phyloP scores from a whole-genome alignment of 2,113 vertebrate species.

The Formicarius rufipectus region DNA sequence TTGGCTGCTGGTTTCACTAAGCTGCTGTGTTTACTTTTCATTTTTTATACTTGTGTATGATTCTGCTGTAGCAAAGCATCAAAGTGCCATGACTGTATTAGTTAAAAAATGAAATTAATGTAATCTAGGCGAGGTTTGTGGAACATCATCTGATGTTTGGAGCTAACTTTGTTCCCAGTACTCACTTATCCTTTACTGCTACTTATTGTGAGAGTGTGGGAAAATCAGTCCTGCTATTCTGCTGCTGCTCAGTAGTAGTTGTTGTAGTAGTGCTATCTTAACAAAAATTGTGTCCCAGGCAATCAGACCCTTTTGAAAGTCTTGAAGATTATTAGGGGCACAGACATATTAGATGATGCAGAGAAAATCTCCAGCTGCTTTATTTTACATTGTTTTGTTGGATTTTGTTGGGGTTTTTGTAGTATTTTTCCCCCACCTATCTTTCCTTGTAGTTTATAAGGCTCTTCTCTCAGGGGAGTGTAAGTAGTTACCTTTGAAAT shows the following conservation, averaged over 20 bases:
- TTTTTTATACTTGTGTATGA: neutral
- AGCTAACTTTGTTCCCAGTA: neutral
- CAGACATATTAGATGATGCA: neutral
- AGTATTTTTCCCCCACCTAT: neutral
- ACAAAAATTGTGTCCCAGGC: neutral
- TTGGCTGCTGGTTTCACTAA: neutral
- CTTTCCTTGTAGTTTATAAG: neutral
- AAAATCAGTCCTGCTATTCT: neutral
- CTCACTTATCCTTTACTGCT: neutral
- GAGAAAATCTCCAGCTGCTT: neutral
- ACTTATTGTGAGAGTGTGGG: neutral
- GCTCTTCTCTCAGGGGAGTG: neutral
- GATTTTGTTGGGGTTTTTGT: too few species aligned
- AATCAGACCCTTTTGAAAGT: neutral
- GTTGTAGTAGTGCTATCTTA: neutral
- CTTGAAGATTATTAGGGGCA: neutral
- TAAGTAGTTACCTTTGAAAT: neutral
- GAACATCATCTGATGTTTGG: neutral
- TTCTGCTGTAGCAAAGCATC: neutral
- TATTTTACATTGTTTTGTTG: neutral
- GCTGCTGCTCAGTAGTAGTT: neutral
- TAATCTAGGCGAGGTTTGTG: neutral
- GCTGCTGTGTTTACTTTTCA: neutral
- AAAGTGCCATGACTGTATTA: neutral
- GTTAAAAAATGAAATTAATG: neutral